Base-by-base conservation (phyloP, 1,140 invertebrate genomes). In the Spodoptera frugiperda region DNA sequence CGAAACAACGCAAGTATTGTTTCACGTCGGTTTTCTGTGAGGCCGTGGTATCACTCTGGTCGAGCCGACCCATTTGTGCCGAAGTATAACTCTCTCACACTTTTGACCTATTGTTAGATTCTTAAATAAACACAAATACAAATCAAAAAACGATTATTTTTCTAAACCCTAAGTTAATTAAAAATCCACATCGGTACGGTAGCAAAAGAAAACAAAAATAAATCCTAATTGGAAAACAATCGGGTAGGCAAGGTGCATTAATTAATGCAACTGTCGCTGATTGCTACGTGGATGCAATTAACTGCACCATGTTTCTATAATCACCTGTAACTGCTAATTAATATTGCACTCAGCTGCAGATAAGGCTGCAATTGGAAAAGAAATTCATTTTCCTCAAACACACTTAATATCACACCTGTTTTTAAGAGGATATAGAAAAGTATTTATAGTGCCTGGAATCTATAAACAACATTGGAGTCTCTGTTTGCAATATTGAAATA, bases 251-350 rank as follows among this genome's bases (percentile, higher is more conserved):
- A 63, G 33, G 33, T 21, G 61, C 61, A 19, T 15, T 63, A 48
- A 63, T 63, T 63, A 63, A 63, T 19, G 15, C 15, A 63, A 63
- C 39, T 30, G 10, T 21, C 39, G 61, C 12, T 63, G 46, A 63
- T 48, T 65, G 61, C 44, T 21, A 46, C 21, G 17, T 33, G 61
- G 48, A 65, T 25, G 15, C 49, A 48, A 65, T 65, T 65, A 65
- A 65, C 48, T 65, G 8, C 21, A 14, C 61, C 61, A 15, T 65
- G 61, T 65, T 65, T 6, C 19, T 65, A 65, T 65, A 65, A 65
- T 65, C 48, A 65, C 10, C 44, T 48, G 48, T 65, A 65, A 65
- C 17, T 4, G 17, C 10, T 65, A 48, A 65, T 65, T 65, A 48
- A 4, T 65, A 49, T 1, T 46, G 61, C 39, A 19, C 2, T 12